These are phyloP conservation scores for Crypturellus tataupa DNA, from an alignment of 2,797 vertebrate genomes.

Conservation along the genomic window DNA sequence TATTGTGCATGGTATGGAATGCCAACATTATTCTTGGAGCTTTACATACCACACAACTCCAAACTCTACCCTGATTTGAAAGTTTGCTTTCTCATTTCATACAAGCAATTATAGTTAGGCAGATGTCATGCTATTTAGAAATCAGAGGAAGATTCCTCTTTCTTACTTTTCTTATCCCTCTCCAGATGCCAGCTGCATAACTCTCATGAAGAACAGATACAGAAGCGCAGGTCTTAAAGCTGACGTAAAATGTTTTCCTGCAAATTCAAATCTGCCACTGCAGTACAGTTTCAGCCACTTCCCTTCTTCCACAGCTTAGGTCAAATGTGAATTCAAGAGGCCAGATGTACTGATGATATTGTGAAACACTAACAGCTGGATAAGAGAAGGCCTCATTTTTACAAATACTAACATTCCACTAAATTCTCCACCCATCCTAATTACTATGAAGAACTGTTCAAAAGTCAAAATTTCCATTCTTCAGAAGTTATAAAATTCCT, in stretches of 20 bases:
- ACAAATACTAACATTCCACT: background rate
- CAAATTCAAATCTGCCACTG: background rate
- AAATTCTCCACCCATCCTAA: background rate
- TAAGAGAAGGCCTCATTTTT: background rate
- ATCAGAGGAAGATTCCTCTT: background rate
- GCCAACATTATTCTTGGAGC: fast-evolving
- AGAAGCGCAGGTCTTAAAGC: background rate
- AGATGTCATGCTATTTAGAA: background rate
- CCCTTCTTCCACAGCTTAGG: background rate
- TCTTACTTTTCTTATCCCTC: background rate
- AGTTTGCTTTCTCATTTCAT: background rate
- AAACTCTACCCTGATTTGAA: background rate
- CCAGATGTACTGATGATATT: background rate
- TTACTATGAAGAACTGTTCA: background rate
- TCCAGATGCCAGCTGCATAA: background rate
- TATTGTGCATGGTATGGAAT: background rate
- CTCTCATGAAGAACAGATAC: background rate
- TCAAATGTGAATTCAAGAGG: background rate
- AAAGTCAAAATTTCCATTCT: background rate
- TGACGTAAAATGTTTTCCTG: background rate
- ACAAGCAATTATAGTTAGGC: background rate
- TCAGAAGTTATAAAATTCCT: background rate
- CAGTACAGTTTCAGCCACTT: background rate
- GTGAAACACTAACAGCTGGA: fast-evolving
- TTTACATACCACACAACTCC: background rate